Conservation (phyloP, 1,140 invertebrate genomes). For the Palaemon carinicauda region DNA sequence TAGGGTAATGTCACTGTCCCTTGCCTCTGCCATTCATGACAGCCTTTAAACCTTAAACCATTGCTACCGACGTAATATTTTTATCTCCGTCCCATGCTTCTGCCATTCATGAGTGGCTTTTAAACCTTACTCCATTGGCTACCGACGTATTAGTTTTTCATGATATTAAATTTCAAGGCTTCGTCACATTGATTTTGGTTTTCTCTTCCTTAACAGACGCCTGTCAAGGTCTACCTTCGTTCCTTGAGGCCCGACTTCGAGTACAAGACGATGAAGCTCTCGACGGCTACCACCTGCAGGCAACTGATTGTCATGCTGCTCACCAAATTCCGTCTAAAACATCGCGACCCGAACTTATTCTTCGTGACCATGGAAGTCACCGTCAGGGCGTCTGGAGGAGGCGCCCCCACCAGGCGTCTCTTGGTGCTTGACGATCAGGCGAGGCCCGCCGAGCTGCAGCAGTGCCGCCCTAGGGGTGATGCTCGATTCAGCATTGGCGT, state of each 20-base stretch:
- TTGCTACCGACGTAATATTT: too few species aligned
- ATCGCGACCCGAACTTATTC: slow-evolving; percentile 88
- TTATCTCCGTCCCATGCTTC: too few species aligned
- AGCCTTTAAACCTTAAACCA: too few species aligned
- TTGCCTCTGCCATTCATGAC: too few species aligned
- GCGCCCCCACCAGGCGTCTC: slow-evolving; percentile 74
- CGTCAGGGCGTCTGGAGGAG: slow-evolving; percentile 68
- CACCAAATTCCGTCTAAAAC: slow-evolving; percentile 88
- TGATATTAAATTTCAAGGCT: too few species aligned
- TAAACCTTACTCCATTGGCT: too few species aligned
- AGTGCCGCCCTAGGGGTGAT: slow-evolving; percentile 89
- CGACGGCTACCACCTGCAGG: slow-evolving; percentile 82
- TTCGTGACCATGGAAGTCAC: slow-evolving; percentile 94
- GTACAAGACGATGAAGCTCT: slow-evolving; percentile 89
- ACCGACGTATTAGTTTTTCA: too few species aligned
- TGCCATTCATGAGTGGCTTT: too few species aligned
- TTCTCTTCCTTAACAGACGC: slow-evolving; percentile 74
- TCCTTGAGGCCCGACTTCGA: slow-evolving; percentile 89
- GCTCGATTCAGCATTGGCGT: slow-evolving; percentile 81
- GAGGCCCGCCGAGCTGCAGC: slow-evolving; percentile 85
- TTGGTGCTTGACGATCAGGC: slow-evolving; percentile 87
- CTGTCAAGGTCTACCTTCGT: slow-evolving; percentile 88
- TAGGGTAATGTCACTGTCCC: too few species aligned
- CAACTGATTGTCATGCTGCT: slow-evolving; percentile 85
- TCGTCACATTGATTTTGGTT: not conserved